Percentiles rank a stretch among this genome's conserved stretches.
Evolutionary conservation across 2,888 invertebrate genomes (phyloP).

Genomic region (Thera britannica): DNA sequence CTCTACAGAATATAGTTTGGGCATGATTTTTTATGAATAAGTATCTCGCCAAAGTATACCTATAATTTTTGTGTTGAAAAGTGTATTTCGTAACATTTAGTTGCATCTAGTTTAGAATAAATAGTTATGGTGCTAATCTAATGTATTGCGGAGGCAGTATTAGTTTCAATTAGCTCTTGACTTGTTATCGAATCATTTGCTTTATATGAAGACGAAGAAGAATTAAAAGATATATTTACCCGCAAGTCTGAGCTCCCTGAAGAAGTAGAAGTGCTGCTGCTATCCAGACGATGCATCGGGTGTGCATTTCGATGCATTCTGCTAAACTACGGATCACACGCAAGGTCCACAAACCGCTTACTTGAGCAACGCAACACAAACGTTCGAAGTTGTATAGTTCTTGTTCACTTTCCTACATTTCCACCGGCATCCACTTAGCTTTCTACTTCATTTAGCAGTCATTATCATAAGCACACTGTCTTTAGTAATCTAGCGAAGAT

Average conservation of each 20-base stretch:
- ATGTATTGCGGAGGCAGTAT: too few species aligned
- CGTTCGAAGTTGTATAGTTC: not conserved
- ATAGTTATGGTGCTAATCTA: not conserved
- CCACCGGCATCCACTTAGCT: slow-evolving; percentile 24
- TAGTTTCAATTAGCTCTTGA: not conserved
- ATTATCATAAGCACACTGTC: slow-evolving; percentile 29
- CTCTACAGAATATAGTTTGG: not conserved
- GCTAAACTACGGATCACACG: slow-evolving; percentile 15
- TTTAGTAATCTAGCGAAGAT: slow-evolving; percentile 18
- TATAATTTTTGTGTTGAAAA: too few species aligned
- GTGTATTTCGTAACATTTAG: too few species aligned
- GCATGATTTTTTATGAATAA: not conserved
- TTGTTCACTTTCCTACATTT: slow-evolving; percentile 18
- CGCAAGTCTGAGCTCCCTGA: slow-evolving; percentile 74
- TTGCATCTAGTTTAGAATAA: not conserved
- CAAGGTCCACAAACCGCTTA: slow-evolving; percentile 7
- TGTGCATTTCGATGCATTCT: slow-evolving; percentile 28
- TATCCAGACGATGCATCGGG: slow-evolving; percentile 63
- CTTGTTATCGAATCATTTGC: not conserved
- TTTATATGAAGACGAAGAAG: not conserved
- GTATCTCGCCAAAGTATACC: not conserved
- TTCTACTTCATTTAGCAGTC: slow-evolving; percentile 28
- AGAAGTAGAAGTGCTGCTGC: slow-evolving; percentile 72
- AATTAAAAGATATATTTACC: slow-evolving; percentile 57
- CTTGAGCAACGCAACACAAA: slow-evolving; percentile 6